Conservation (phyloP, 2,113 vertebrate species). For the Psilopogon haemacephalus region DNA sequence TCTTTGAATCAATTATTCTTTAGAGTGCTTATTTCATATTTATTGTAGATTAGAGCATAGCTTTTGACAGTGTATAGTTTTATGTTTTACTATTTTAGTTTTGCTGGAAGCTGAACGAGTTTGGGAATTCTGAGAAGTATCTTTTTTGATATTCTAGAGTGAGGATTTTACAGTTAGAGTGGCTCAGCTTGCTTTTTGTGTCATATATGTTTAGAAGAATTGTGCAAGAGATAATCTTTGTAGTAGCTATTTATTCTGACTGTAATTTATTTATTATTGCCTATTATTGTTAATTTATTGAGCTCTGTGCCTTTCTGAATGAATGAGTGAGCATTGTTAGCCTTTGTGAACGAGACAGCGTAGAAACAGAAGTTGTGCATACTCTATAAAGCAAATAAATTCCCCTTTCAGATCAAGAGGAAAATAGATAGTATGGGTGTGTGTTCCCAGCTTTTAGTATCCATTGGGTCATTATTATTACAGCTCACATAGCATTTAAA, state of each 20-base stretch:
- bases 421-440: neutral
- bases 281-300: neutral
- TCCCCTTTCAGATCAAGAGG: neutral
- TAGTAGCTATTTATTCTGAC: neutral
- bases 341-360: neutral
- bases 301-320: neutral
- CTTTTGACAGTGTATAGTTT: neutral
- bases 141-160: neutral
- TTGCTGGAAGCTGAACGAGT: neutral
- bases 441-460: neutral
- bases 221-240: neutral
- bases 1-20: neutral
- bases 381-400: neutral
- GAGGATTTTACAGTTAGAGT: neutral
- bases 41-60: neutral
- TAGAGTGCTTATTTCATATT: neutral
- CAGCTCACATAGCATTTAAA: neutral
- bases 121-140: neutral
- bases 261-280: neutral
- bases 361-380: neutral
- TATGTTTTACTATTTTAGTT: neutral
- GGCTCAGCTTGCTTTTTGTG: neutral
- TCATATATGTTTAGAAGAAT: neutral
- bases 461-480: neutral
- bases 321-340: neutral